Evolutionary conservation across 2,797 vertebrate genomes (phyloP), one percentile per base, ranked within the genome.

Genomic region (Scleropages formosus): DNA sequence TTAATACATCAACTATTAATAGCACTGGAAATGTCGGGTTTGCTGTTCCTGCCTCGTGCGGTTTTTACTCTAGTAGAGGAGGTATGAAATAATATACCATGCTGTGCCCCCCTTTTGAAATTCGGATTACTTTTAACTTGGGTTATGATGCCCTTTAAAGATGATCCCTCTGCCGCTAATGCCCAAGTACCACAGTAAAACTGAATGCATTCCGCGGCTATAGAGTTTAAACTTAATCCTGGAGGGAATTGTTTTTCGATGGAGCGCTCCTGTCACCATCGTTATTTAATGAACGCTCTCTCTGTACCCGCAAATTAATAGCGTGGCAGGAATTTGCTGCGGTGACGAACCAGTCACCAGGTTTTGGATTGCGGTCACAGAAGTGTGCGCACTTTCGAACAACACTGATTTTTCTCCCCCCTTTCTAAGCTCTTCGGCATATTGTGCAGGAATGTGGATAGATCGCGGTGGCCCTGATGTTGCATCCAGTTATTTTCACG

Each of bases 241-340:
- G 46, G 56, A 47, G 56, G 9, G 58, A 69, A 70, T 60, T 18
- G 31, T 58, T 75, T 62, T 59, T 13, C 11, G 61, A 22, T 60
- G 65, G 44, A 53, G n/a, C 47, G 20, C 63, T 66, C 56, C 27
- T 68, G 66, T 75, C 64, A 68, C 20, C 56, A 22, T 46, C 31
- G 44, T 56, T 68, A 68, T 75, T 68, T 75, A 47, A 75, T 60
- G 39, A 60, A 68, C 12, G 51, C 74, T 66, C 26, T 75, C 61
- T 20, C 63, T 61, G 26, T 68, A 46, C 56, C 53, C 66, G 20
- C 70, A 72, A 72, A 72, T 72, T 72, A 59, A 16, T 26, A 72
- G 26, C 70, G 9, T 59, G 53, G 70, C 53, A 39, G 20, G 69
- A 71, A 58, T 71, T 58, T 15, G 39, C 68, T 15, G 22, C 9